Base-by-base conservation (phyloP, 2,888 invertebrate species). In the Serrognathus titanus region DNA sequence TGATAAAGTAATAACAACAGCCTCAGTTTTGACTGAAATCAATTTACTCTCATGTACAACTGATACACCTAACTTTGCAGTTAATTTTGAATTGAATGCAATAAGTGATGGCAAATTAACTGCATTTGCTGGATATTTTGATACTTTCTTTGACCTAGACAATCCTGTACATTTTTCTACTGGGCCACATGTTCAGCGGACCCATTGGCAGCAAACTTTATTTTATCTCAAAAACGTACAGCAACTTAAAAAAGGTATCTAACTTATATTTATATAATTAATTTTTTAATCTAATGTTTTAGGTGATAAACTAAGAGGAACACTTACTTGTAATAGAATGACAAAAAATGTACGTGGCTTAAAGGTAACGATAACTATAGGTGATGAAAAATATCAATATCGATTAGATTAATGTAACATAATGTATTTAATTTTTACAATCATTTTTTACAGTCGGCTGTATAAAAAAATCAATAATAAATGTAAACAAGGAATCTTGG, bases 131-230 rank as follows among this genome's bases (percentile, higher is more conserved):
- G 96, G 95, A 6, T 97, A 92, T 78, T 97, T 97, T 80, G 94
- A 96, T 77, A 89, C 89, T 24, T 88, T 86, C 71, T 95, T 96
- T 77, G 88, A 90, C 69, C 77, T 89, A 53, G 83, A 84, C 1
- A 82, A 84, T 63, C 77, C 82, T 10, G 81, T 92, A 5, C 77
- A 80, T 3, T 87, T 96, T 68, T 88, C 89, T 50, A 96, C 96
- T 1, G 87, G 91, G 1, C 95, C 96, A 2, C 79, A 82, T 39
- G 78, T 81, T 1, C 81, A 83, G 0, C 80, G 85, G 16, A 97
- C 97, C 0, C 97, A 97, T 80, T 97, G 97, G 97, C 94, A 95
- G 72, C 97, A 97, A 76, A 94, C 94, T 0, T 83, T 94, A 1
- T 94, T 96, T 75, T 90, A 91, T 70, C 80, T 97, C 10, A 88